Base-by-base conservation (phyloP, 2,888 invertebrate genomes). In the Beris morrisii region DNA sequence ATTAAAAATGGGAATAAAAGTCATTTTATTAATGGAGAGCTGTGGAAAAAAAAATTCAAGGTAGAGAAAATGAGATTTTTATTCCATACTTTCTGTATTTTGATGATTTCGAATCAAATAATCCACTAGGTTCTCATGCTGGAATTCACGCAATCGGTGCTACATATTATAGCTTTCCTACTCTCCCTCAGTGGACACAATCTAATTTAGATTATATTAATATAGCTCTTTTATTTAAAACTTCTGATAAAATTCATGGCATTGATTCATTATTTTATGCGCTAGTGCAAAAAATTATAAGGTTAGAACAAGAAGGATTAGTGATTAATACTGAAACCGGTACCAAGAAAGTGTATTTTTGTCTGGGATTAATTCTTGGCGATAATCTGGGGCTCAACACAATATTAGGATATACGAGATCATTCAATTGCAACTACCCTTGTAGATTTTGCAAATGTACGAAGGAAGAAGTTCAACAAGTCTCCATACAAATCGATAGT, bases 311-410 rank as follows among this genome's bases (percentile, higher is more conserved):
- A 15, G 43, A 55, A 31, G 63, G 56, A 5, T 13, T 61, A 11
- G 61, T 48, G 9, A 56, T 67, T 6, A 22, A 48, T 45, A 55
- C 55, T 38, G 54, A 54, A 38, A 38, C 32, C 9, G 28, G 28
- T 11, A 30, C 22, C 28, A 43, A 38, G 12, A 48, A n/a, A 15
- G 45, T 63, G 3, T 38, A 63, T 56, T 53, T 61, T 22, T 13
- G 61, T 22, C 38, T 67, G 4, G 58, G 63, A 11, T 46, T 56
- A 7, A 44, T 67, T 32, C 22, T 67, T n/a, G 66, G 66, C 2
- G 63, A 67, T 50, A 67, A 67, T 63, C 50, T 67, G 9, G 55
- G 63, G 5, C 15, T 67, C 28, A 67, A 67, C 3, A 50, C 46
- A 13, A 38, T 63, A 12, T 32, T 67, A 11, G 63, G 59, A 45